Base-by-base conservation (phyloP, 2,888 invertebrate genomes). In the Resseliella maxima region DNA sequence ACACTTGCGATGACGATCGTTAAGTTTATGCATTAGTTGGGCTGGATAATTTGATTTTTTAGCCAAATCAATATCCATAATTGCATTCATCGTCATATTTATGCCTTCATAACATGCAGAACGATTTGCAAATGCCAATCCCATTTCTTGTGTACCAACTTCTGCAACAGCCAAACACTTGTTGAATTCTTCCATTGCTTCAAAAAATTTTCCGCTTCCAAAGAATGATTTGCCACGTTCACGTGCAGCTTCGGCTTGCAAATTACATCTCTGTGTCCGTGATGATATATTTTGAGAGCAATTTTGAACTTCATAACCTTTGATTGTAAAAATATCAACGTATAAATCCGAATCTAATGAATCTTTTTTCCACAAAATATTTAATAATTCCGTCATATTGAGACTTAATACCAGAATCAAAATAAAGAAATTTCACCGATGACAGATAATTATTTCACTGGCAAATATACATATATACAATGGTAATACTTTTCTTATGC, bases 91-190 rank as follows among this genome's bases (percentile, higher is more conserved):
- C 36, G 6, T 1, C 81, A 81, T 36, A 36, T 81, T 81, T 12
- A 36, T n/a, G 8, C n/a, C 10, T 6, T 36, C 10, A 31, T 18
- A 81, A 21, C 35, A 35, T 2, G 81, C 6, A 18, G 81, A 5
- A 18, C 81, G 81, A 81, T 81, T 81, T 21, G 81, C 35, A 81
- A 18, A 36, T 21, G 36, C 81, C 3, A 81, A 31, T n/a, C 81
- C 21, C 12, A 81, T n/a, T 18, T 81, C 35, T 36, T 36, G 2
- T 1, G 81, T 31, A 1, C 31, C 81, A 36, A 10, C 1, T 81
- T 35, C 6, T 35, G 81, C 81, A 12, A 36, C 35, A 1, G 24
- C 2, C 18, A 50, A 8, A 21, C 50, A 18, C 2, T 8, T 21
- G 21, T 50, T 50, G 50, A 36, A 81, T 21, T 18, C 5, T 81